These are phyloP conservation scores for Upupa epops DNA, from an alignment of 2,113 vertebrate species.

Conservation along the genomic window DNA sequence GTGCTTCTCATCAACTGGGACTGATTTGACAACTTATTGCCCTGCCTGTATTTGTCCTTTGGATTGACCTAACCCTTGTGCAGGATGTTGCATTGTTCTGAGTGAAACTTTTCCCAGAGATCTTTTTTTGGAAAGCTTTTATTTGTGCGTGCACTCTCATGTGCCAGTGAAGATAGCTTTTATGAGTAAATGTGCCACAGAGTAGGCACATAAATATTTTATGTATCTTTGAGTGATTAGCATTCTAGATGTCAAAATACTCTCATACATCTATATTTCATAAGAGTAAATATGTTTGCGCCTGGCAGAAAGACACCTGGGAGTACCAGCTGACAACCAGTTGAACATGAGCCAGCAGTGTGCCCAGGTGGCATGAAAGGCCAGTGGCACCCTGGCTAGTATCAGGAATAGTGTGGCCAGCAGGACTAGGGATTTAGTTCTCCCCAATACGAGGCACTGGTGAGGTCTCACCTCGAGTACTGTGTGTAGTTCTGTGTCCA, in stretches of 20 bases:
- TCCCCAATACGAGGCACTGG: too few relatives aligned
- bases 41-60: not conserved
- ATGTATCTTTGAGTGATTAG: constrained; percentile 88
- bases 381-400: too few relatives aligned
- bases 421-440: too few relatives aligned
- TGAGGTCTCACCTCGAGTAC: too few relatives aligned
- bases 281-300: not conserved
- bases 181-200: constrained; percentile 85
- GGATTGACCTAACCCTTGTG: not conserved
- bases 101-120: constrained; percentile 87
- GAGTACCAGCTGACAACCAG: too few relatives aligned
- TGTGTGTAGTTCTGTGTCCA: too few relatives aligned
- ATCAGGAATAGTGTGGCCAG: too few relatives aligned
- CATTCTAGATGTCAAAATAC: constrained; percentile 84
- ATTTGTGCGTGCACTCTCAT: constrained; percentile 88
- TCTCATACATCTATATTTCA: not conserved
- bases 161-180: constrained; percentile 86
- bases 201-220: constrained; percentile 88
- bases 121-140: constrained; percentile 88
- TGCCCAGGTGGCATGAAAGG: too few relatives aligned
- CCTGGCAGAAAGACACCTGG: too few relatives aligned
- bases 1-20: too few relatives aligned
- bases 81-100: constrained; percentile 80
- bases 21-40: too few relatives aligned
- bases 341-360: too few relatives aligned